Conservation (phyloP, 2,888 invertebrate species). For the Rhogogaster chlorosoma region DNA sequence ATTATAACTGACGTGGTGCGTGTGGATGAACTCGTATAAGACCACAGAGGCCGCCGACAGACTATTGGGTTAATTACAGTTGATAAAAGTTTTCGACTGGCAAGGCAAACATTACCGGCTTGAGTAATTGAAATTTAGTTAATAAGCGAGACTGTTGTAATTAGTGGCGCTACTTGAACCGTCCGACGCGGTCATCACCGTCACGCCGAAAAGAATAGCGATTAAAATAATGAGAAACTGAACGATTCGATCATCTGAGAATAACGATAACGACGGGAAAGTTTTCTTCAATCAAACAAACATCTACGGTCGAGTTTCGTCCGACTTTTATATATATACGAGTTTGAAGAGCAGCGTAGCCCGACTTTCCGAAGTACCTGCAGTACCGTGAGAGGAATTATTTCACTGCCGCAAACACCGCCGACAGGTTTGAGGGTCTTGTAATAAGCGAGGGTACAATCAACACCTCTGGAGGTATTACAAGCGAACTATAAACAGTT, state of each 20-base stretch:
- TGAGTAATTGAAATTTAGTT: constrained; percentile 46
- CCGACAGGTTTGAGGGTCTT: constrained; percentile 13
- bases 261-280: not conserved
- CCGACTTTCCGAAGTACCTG: not conserved
- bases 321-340: not conserved
- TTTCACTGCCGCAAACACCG: not conserved
- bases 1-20: not conserved
- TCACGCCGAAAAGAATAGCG: not conserved
- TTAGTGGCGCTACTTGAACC: constrained; percentile 18
- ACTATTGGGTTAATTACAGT: constrained; percentile 41
- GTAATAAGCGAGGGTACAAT: constrained; percentile 11
- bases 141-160: constrained; percentile 43
- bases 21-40: constrained; percentile 39
- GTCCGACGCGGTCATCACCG: not conserved
- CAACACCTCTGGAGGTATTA: not conserved
- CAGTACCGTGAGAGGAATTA: not conserved
- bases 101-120: constrained; percentile 20
- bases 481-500: constrained; percentile 24
- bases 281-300: not conserved
- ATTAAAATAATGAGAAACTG: not conserved
- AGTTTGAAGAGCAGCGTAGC: not conserved
- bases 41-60: not conserved
- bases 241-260: not conserved
- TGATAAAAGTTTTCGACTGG: constrained; percentile 35
- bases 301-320: not conserved